Evolutionary conservation across 2,113 vertebrate genomes (phyloP).

Genomic region (Blennius ocellaris): DNA sequence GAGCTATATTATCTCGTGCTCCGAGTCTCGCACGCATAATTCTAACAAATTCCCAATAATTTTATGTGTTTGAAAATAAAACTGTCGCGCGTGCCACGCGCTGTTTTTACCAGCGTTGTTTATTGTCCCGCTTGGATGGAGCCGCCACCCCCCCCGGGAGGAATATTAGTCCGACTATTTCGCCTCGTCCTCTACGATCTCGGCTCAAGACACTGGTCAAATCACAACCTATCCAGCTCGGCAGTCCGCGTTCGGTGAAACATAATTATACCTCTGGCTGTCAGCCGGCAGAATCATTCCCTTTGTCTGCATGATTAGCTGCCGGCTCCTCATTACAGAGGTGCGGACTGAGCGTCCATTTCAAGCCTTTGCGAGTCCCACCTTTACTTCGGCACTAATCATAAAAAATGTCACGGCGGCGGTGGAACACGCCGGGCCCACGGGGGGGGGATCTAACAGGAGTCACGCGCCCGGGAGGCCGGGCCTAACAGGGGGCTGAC

Average conservation of each 20-base stretch:
- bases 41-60: too few species aligned
- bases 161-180: slow-evolving; percentile 17
- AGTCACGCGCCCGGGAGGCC: slow-evolving; percentile 48
- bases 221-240: slow-evolving; percentile 19
- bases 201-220: slow-evolving; percentile 9
- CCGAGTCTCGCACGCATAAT: too few species aligned
- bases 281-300: slow-evolving; percentile 36
- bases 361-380: slow-evolving; percentile 68
- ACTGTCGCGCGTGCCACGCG: neutral
- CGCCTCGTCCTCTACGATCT: neutral
- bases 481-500: slow-evolving; percentile 27
- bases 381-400: slow-evolving; percentile 69
- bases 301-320: slow-evolving; percentile 66
- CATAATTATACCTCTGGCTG: slow-evolving; percentile 46
- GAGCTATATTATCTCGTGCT: too few species aligned
- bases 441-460: slow-evolving; percentile 23
- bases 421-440: slow-evolving; percentile 44
- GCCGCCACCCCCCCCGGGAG: neutral
- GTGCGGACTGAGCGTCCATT: slow-evolving; percentile 60
- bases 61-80: neutral
- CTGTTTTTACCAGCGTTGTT: neutral
- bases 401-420: slow-evolving; percentile 73
- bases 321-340: slow-evolving; percentile 53
- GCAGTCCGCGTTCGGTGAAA: slow-evolving; percentile 45
- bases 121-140: neutral